Evolutionary conservation across 2,113 vertebrate species (phyloP).

Genomic region (Protobothrops flavoviridis): DNA sequence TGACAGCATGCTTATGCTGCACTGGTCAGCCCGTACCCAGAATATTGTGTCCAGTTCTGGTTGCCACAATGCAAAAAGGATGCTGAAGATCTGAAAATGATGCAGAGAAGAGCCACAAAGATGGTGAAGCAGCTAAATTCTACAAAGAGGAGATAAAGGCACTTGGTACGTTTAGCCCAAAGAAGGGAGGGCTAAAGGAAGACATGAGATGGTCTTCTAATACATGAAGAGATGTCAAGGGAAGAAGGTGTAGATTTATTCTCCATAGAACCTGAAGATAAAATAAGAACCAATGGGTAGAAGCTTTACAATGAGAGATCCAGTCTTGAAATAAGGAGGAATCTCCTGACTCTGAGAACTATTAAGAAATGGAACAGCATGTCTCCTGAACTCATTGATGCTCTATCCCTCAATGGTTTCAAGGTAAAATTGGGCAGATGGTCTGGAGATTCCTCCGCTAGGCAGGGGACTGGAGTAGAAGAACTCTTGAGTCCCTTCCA

Average conservation of each 20-base stretch:
- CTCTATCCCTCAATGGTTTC: neutral
- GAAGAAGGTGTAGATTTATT: too few relatives aligned
- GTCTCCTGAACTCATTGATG: neutral
- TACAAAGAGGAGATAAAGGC: too few relatives aligned
- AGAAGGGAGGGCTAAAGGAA: too few relatives aligned
- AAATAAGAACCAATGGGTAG: neutral
- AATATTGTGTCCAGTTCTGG: neutral
- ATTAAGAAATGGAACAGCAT: neutral
- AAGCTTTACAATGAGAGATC: neutral
- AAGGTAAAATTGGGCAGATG: neutral
- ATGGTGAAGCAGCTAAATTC: neutral
- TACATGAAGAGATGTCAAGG: neutral
- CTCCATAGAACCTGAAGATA: neutral
- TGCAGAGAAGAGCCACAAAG: neutral
- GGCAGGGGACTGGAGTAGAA: neutral
- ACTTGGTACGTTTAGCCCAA: too few relatives aligned
- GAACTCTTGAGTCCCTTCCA: neutral
- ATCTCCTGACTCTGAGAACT: neutral
- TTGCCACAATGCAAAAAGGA: neutral
- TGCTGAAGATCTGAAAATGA: neutral
- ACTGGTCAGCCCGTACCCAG: neutral
- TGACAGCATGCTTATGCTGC: neutral
- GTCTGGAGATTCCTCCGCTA: neutral
- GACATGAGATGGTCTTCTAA: neutral
- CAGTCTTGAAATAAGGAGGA: neutral